These are phyloP conservation scores for Malurus alboscapulatus DNA, from an alignment of 2,113 vertebrate genomes.

Conservation along the genomic window DNA sequence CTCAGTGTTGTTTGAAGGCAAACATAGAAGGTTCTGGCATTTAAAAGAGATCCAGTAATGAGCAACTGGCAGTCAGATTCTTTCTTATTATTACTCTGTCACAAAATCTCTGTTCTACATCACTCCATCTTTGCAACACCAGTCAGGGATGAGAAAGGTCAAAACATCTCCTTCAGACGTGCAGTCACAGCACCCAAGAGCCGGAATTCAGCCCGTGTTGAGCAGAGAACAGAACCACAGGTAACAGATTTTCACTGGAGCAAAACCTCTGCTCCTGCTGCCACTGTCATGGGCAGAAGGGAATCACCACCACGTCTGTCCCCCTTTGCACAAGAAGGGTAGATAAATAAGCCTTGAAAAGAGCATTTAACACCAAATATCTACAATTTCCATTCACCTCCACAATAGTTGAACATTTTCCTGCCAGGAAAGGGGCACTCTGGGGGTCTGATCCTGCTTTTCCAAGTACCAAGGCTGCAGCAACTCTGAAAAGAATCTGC, in stretches of 20 bases:
- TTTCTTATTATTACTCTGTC: conserved; percentile 70
- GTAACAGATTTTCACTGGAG: neutral
- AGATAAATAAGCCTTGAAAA: neutral
- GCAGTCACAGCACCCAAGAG: neutral
- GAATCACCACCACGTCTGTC: neutral
- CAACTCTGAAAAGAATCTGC: neutral
- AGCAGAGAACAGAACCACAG: neutral
- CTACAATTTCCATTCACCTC: too few relatives aligned
- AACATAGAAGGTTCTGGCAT: conserved; percentile 70
- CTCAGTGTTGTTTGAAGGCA: conserved; percentile 68
- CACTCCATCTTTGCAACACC: conserved; percentile 53
- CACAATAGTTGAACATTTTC: neutral
- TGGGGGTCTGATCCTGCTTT: neutral
- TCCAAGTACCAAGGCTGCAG: neutral
- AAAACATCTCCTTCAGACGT: conserved; percentile 7
- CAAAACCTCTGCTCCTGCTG: neutral
- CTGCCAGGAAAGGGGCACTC: neutral
- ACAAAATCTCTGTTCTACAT: conserved; percentile 68
- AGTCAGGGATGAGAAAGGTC: conserved; percentile 65
- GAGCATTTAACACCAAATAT: neutral
- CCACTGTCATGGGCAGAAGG: neutral
- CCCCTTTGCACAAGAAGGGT: neutral
- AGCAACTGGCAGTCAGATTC: conserved; percentile 62
- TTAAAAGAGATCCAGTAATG: conserved; percentile 64
- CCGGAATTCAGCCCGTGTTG: neutral